phyloP scores from a whole-genome alignment of 2,888 invertebrate genomes.

The Empis stercorea region DNA sequence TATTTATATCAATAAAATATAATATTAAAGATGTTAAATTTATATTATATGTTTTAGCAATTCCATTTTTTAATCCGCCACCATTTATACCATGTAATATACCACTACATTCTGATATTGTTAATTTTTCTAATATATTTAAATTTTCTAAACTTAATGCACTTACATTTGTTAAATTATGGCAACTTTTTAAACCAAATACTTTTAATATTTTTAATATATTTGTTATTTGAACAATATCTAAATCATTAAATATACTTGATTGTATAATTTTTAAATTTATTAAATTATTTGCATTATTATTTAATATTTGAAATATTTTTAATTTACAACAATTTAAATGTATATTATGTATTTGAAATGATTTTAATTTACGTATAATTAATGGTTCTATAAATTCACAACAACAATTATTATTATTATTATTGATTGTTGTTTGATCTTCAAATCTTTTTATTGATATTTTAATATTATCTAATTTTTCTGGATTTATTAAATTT shows the following conservation, averaged over 20 bases:
- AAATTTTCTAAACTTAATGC: background rate
- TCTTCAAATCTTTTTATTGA: background rate
- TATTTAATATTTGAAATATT: background rate
- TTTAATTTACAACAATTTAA: background rate
- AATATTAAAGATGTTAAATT: background rate
- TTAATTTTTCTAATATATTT: background rate
- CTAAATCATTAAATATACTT: background rate
- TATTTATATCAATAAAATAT: background rate
- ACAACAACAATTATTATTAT: too few species aligned
- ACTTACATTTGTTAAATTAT: slow-evolving; percentile 1
- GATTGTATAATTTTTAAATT: background rate
- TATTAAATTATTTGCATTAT: background rate
- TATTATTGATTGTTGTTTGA: too few species aligned
- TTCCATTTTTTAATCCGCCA: background rate
- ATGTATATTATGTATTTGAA: background rate
- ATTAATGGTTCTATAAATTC: background rate
- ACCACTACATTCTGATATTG: background rate
- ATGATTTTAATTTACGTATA: background rate
- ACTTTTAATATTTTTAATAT: background rate
- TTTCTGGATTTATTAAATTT: background rate
- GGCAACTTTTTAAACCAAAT: background rate
- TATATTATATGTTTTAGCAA: background rate
- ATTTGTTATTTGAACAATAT: background rate
- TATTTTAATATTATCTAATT: background rate
- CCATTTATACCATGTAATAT: background rate